phyloP scores from a whole-genome alignment of 2,888 invertebrate genomes.

The Pogonocherus hispidulus region DNA sequence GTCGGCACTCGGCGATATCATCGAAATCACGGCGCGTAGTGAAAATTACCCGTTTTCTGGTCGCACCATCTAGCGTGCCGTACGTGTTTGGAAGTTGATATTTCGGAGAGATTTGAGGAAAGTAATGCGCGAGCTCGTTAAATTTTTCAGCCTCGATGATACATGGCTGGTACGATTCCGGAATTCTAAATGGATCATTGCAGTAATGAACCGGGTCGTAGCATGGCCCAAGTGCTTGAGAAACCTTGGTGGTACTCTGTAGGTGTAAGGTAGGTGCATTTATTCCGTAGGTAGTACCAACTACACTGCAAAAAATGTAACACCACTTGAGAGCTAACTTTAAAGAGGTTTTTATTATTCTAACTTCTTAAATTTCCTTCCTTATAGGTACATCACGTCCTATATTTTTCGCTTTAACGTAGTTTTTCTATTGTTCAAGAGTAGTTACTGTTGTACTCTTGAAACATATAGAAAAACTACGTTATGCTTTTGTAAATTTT shows the following conservation, averaged over 20 bases:
- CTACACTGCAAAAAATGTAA: too few relatives aligned
- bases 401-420: too few relatives aligned
- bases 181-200: conserved; percentile 1
- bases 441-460: too few relatives aligned
- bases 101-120: conserved; percentile 2
- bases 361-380: too few relatives aligned
- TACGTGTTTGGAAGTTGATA: conserved; percentile 15
- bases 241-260: neutral
- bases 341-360: too few relatives aligned
- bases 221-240: neutral
- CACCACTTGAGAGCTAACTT: too few relatives aligned
- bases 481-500: too few relatives aligned
- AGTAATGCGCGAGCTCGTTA: conserved; percentile 9
- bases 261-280: neutral
- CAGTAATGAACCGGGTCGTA: neutral
- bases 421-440: too few relatives aligned
- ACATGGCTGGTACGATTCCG: conserved; percentile 3
- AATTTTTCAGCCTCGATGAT: neutral
- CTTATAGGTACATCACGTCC: too few relatives aligned
- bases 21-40: conserved; percentile 1
- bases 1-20: neutral
- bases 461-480: too few relatives aligned
- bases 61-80: neutral
- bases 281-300: neutral
- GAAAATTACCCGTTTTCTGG: neutral